Percentiles rank a stretch among this genome's conserved stretches.
Conservation (phyloP, 1,140 invertebrate species). For the Mesaphorura yosii region DNA sequence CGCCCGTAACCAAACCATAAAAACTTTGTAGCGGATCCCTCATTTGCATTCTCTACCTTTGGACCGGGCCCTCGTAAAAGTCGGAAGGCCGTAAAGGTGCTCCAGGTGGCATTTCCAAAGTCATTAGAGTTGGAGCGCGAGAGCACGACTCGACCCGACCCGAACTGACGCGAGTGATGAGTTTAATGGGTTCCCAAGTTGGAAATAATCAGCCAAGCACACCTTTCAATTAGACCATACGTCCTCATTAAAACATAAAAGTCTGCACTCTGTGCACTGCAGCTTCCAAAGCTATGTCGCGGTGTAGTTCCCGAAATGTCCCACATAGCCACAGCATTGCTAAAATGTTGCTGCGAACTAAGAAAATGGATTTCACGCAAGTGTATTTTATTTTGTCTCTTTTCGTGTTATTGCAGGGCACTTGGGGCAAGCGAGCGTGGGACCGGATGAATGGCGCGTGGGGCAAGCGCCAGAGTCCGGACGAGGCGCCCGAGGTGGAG, state of each 20-base stretch:
- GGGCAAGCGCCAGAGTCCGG: conserved; percentile 21
- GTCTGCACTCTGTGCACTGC: not conserved
- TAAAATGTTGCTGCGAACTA: not conserved
- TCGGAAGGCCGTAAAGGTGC: too few species aligned
- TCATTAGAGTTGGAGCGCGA: too few species aligned
- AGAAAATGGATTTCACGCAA: not conserved
- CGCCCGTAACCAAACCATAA: too few species aligned
- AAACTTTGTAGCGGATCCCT: too few species aligned
- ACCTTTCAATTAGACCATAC: not conserved
- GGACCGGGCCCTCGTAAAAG: too few species aligned
- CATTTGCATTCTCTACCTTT: too few species aligned
- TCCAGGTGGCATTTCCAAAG: too few species aligned
- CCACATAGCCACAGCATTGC: not conserved
- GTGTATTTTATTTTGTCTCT: not conserved
- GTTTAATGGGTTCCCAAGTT: too few species aligned
- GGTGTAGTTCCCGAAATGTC: not conserved
- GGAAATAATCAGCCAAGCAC: too few species aligned
- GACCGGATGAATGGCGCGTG: conserved; percentile 24
- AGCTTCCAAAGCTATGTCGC: not conserved
- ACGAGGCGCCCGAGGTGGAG: conserved; percentile 6
- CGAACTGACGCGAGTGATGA: too few species aligned
- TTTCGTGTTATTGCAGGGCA: conserved; percentile 3
- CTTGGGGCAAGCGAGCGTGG: conserved; percentile 30
- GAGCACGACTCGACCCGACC: too few species aligned
- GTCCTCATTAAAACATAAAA: not conserved